A percentile compares a stretch with the other conserved stretches of the same genome.
Conservation (phyloP, 2,113 vertebrate genomes). For the Albula glossodonta region DNA sequence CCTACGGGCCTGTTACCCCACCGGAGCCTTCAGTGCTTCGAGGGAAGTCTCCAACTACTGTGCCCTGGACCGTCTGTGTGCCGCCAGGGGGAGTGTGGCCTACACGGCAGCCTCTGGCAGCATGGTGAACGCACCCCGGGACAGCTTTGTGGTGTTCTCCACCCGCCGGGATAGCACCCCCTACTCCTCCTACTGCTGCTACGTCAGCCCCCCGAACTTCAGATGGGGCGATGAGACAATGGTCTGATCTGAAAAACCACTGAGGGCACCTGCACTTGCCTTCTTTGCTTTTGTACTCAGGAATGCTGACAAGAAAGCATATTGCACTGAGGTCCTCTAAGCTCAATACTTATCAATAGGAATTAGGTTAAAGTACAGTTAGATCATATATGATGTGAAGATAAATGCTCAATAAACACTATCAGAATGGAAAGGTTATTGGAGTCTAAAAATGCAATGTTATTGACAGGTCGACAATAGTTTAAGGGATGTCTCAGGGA, state of each 20-base stretch:
- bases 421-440: too few relatives aligned
- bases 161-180: constrained; percentile 69
- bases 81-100: constrained; percentile 56
- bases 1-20: constrained; percentile 71
- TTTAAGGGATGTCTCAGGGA: too few relatives aligned
- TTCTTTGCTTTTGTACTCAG: neutral
- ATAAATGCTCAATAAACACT: too few relatives aligned
- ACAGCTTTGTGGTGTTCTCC: constrained; percentile 71
- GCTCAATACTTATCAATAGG: neutral
- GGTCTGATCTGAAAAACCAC: constrained; percentile 59
- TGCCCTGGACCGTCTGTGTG: constrained; percentile 67
- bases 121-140: constrained; percentile 71
- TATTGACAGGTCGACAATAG: too few relatives aligned
- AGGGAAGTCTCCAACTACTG: constrained; percentile 58
- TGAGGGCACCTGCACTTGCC: neutral
- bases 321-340: neutral
- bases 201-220: constrained; percentile 71
- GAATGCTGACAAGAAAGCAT: neutral
- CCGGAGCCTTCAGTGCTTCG: constrained; percentile 40
- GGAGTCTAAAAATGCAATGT: too few relatives aligned
- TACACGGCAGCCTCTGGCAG: constrained; percentile 64
- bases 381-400: too few relatives aligned
- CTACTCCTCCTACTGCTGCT: constrained; percentile 78
- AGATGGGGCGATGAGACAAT: constrained; percentile 73
- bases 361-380: too few relatives aligned